phyloP scores from a whole-genome alignment of 2,888 invertebrate species.

The Sympetrum striolatum region DNA sequence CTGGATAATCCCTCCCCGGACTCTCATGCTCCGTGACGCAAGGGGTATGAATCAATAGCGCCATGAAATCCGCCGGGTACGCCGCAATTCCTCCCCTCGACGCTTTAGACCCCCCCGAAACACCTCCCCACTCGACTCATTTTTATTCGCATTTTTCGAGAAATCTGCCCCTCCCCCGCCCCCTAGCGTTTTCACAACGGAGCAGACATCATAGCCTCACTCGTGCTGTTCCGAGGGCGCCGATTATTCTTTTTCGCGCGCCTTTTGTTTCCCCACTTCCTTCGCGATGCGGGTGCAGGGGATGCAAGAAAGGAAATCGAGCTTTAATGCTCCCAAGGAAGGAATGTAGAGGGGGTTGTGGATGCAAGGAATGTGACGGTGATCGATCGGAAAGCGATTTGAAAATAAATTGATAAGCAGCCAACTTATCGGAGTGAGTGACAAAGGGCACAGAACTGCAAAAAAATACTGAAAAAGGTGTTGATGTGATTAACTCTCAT shows the following conservation, averaged over 20 bases:
- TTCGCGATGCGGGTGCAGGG: background rate
- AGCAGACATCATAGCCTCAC: conserved; percentile 18
- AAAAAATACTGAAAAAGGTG: no score
- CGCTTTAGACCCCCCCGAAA: background rate
- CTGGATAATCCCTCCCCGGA: background rate
- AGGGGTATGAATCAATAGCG: conserved; percentile 37
- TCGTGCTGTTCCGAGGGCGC: background rate
- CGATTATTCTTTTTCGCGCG: conserved; percentile 20
- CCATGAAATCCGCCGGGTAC: conserved; percentile 9
- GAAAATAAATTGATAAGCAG: no score
- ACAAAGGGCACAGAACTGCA: no score
- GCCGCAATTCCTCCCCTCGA: background rate
- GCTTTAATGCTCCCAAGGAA: no score
- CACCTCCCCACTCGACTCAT: background rate
- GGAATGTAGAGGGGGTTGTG: no score
- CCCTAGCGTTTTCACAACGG: background rate
- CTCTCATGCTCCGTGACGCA: background rate
- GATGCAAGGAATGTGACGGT: no score
- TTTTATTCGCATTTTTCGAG: background rate
- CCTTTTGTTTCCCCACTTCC: background rate
- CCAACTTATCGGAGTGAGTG: no score
- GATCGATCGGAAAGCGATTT: no score
- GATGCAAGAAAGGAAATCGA: background rate
- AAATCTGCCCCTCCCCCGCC: background rate
- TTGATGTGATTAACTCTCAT: no score